Evolutionary conservation across 2,797 vertebrate species (phyloP), one percentile per base, ranked within the genome.

Genomic region (Notoglanidium macrostoma): DNA sequence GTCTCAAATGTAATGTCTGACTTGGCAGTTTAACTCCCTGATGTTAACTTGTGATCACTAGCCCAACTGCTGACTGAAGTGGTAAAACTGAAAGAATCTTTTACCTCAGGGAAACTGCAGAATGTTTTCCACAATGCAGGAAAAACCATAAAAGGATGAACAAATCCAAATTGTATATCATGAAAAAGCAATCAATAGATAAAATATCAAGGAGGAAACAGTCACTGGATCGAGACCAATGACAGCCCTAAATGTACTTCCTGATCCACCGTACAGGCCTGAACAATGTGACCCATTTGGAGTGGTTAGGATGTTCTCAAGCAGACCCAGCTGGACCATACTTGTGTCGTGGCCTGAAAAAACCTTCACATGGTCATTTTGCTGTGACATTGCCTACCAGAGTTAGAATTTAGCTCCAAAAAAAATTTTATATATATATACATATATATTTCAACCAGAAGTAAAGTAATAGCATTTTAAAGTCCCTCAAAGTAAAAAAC

Each of bases 1-100:
- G 61, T 65, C 73, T 83, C 35, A 80, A 65, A 77, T 83, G 72
- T 63, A 46, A 80, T 83, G 83, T 76, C 67, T 84, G 85, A 87
- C 35, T 76, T 86, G 68, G 76, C 65, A 87, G 85, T 17, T 87
- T 79, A 88, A 35, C 68, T 44, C 49, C 9, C 44, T 67, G 11
- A 40, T 49, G 67, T 46, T 81, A 78, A 78, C 76, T 78, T 9
- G 44, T n/a, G 54, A 35, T 59, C 77, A 59, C 19, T 23, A 23
- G 10, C 9, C 11, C 29, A 32, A 3, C 26, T 73, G 70, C 40
- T 11, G 44, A 49, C 12, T 55, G 3, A 32, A 32, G n/a, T 32
- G 29, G 29, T 32, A 32, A 57, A 78, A 55, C 51, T 57, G 76
- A 21, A 54, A 40, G 17, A 55, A 54, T 76, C 73, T 14, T 54